Conservation (phyloP, 2,888 invertebrate species). For the Vandiemenella viatica region DNA sequence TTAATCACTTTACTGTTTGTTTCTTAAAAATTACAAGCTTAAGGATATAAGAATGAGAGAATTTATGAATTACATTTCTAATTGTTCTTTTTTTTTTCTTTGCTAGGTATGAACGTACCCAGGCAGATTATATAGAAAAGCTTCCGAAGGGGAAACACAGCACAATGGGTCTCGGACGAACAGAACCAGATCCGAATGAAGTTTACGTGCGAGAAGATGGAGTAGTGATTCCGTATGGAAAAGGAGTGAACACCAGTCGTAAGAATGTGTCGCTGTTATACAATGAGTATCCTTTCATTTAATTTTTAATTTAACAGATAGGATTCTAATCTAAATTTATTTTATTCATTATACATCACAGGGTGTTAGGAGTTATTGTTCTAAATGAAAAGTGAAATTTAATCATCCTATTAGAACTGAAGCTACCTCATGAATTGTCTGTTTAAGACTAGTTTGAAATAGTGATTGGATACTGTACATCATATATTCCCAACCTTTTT, state of each 20-base stretch:
- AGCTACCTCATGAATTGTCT: too few relatives aligned
- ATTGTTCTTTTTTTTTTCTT: conserved; percentile 1
- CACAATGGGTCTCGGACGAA: conserved; percentile 72
- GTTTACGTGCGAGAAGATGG: conserved; percentile 44
- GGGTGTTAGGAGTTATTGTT: neutral
- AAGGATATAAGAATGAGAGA: too few relatives aligned
- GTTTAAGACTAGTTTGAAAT: too few relatives aligned
- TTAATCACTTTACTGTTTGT: too few relatives aligned
- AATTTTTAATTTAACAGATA: neutral
- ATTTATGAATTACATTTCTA: neutral
- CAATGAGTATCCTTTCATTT: conserved; percentile 73
- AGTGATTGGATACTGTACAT: too few relatives aligned
- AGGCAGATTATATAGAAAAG: conserved; percentile 58
- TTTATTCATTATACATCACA: neutral
- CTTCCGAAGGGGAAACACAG: conserved; percentile 75
- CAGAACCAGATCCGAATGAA: conserved; percentile 62
- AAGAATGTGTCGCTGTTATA: conserved; percentile 51
- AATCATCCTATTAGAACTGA: too few relatives aligned
- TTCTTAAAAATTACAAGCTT: too few relatives aligned
- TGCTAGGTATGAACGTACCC: conserved; percentile 53
- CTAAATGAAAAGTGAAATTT: too few relatives aligned
- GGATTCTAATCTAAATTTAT: neutral
- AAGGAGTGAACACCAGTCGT: conserved; percentile 30
- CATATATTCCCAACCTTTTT: too few relatives aligned
- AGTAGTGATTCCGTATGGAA: conserved; percentile 63